Evolutionary conservation across 2,113 vertebrate species (phyloP).

Genomic region (Gallinago jamesoni): DNA sequence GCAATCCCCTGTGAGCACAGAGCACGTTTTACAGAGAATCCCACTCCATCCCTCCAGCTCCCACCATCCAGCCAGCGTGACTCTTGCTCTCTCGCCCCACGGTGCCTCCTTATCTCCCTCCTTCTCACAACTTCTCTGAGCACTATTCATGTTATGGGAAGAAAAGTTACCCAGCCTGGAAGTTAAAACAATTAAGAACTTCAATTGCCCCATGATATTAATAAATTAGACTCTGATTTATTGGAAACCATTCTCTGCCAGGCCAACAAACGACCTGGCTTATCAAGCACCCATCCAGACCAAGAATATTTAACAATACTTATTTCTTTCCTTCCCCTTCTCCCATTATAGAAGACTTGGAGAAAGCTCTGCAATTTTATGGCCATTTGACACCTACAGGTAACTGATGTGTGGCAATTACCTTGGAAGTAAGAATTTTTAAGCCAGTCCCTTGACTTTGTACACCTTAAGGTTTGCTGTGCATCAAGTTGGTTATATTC

Average conservation of each 20-base stretch:
- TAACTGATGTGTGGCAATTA: background rate
- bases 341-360: background rate
- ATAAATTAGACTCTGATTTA: background rate
- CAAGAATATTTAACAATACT: background rate
- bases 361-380: background rate
- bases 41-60: background rate
- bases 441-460: background rate
- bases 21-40: background rate
- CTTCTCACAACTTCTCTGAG: background rate
- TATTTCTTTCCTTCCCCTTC: background rate
- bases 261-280: background rate
- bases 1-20: no score
- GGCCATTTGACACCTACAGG: background rate
- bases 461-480: background rate
- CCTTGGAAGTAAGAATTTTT: background rate
- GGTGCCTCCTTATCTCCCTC: background rate
- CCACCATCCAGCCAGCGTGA: background rate
- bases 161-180: background rate
- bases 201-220: background rate
- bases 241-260: background rate
- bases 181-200: background rate
- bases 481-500: background rate
- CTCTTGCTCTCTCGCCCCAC: background rate
- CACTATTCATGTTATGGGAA: background rate
- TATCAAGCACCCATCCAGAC: background rate